A percentile compares a stretch with the other conserved stretches of the same genome.
These are phyloP conservation scores for Coenonympha glycerion DNA, from an alignment of 2,888 invertebrate genomes.

Conservation along the genomic window DNA sequence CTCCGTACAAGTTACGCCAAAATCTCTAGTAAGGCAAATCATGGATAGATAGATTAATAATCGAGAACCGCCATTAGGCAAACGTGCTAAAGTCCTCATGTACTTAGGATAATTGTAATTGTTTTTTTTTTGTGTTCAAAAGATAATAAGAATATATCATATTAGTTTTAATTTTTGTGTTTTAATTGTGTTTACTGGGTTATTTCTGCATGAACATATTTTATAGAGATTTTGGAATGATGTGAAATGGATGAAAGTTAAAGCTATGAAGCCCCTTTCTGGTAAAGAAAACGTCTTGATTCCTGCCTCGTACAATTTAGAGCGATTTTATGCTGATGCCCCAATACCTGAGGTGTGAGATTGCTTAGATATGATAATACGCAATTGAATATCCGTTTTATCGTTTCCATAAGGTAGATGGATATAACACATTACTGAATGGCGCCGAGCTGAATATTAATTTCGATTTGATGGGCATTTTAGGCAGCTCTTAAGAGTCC, in stretches of 20 bases:
- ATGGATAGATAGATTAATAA: no score
- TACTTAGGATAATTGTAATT: no score
- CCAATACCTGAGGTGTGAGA: slow-evolving; percentile 13
- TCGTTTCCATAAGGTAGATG: slow-evolving; percentile 7
- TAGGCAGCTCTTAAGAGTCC: no score
- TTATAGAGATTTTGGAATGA: not conserved
- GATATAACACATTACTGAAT: slow-evolving; percentile 7
- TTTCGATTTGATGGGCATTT: not conserved
- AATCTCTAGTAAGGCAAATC: no score
- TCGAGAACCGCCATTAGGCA: no score
- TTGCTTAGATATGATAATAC: slow-evolving; percentile 18
- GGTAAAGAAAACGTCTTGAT: not conserved
- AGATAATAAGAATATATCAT: no score
- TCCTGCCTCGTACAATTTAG: slow-evolving; percentile 7
- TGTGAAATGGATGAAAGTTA: no score
- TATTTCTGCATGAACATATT: no score
- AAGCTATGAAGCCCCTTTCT: not conserved
- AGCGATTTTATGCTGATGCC: slow-evolving; percentile 19
- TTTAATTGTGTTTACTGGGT: no score
- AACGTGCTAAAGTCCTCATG: not conserved
- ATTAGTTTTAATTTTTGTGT: no score
- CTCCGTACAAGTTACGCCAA: no score
- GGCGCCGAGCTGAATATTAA: not conserved
- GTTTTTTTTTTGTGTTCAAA: no score
- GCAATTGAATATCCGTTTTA: slow-evolving; percentile 15